phyloP scores from a whole-genome alignment of 2,113 vertebrate genomes.

The Cathartes aura region DNA sequence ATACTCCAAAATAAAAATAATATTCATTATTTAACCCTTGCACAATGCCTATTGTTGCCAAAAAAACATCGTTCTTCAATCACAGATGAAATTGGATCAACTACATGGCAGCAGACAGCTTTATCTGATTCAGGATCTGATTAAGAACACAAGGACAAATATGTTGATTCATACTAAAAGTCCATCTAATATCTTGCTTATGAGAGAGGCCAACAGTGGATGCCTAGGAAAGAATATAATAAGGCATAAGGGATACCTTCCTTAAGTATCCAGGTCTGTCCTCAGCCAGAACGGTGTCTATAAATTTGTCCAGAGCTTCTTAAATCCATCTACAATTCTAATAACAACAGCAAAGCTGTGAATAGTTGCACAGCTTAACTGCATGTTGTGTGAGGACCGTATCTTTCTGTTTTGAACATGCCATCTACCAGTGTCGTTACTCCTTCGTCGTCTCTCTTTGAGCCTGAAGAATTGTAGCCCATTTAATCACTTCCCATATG shows the following conservation, averaged over 20 bases:
- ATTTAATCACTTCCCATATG: background rate
- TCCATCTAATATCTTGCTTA: background rate
- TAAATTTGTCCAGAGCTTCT: background rate
- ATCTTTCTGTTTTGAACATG: background rate
- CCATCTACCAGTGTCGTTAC: background rate
- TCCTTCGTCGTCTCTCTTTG: fast-evolving
- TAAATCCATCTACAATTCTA: background rate
- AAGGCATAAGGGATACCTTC: background rate
- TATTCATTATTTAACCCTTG: background rate
- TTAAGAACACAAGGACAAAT: background rate
- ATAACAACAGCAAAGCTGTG: background rate
- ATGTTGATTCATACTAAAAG: background rate
- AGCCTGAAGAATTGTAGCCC: background rate
- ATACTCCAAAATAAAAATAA: background rate
- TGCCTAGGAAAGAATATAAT: background rate
- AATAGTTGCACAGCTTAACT: background rate
- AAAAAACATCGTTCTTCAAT: background rate
- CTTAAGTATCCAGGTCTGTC: background rate
- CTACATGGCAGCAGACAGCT: background rate
- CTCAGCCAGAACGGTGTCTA: background rate
- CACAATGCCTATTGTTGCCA: background rate
- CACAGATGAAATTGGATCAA: background rate
- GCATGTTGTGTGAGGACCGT: background rate
- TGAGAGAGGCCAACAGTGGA: background rate
- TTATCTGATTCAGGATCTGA: background rate